Percentiles rank a stretch among this genome's conserved stretches.
Conservation (phyloP, 2,888 invertebrate species). For the Sinopyrophorus schimmeli region DNA sequence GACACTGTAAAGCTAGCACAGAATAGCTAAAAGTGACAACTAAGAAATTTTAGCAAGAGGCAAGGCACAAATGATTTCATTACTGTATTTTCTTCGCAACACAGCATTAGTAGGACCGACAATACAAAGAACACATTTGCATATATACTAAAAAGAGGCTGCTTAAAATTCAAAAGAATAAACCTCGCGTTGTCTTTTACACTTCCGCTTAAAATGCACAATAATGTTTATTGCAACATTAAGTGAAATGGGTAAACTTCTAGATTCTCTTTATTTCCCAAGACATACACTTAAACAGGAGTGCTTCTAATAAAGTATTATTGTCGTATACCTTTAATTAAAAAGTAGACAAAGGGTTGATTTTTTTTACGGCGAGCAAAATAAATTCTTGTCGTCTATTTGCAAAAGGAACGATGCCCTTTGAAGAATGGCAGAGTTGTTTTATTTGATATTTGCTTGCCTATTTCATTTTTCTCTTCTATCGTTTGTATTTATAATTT, state of each 20-base stretch:
- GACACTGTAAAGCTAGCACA: conserved; percentile 2
- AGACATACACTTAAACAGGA: no score
- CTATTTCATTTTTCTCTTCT: no score
- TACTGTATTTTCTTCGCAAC: conserved; percentile 21
- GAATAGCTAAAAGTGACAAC: conserved; percentile 4
- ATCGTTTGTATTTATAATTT: no score
- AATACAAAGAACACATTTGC: conserved; percentile 31
- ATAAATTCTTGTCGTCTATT: no score
- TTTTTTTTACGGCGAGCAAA: no score
- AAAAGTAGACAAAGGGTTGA: no score
- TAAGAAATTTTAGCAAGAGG: conserved; percentile 19
- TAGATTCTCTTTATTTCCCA: conserved; percentile 18
- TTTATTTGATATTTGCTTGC: no score
- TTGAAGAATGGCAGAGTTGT: no score
- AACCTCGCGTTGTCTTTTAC: conserved; percentile 30
- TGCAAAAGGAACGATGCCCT: no score
- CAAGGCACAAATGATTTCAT: conserved; percentile 27
- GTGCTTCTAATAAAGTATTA: no score
- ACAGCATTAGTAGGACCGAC: conserved; percentile 26
- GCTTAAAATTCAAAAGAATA: conserved; percentile 31
- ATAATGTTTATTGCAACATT: conserved; percentile 31
- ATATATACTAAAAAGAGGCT: conserved; percentile 28
- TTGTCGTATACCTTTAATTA: no score
- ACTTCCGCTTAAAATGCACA: conserved; percentile 29
- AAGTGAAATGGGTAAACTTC: conserved; percentile 26